Evolutionary conservation across 2,113 vertebrate species (phyloP), one percentile per base, ranked within the genome.

Genomic region (Pica pica): DNA sequence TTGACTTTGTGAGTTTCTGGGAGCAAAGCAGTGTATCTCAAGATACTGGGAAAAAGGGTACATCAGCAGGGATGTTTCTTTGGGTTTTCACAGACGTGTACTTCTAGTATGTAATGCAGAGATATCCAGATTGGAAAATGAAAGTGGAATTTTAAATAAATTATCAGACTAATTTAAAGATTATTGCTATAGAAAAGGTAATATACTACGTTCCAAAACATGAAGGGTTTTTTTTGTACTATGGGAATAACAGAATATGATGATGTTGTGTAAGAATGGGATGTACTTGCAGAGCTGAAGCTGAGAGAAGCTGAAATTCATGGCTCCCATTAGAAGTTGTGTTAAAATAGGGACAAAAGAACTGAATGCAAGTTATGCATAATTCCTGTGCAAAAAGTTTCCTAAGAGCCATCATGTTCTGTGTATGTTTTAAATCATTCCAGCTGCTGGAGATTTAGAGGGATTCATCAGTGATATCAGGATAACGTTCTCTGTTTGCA

Each of bases 181-280:
- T n/a, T 3, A 10, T 59, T 64, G 16, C 11, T 42, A 2, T 16
- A 60, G 6, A 46, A 44, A 77, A 80, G 4, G 42, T 18, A 24
- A 74, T 37, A 41, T 52, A 5, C 5, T 27, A 27, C 16, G 19
- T 57, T 73, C 21, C 30, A 24, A 73, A 77, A 4, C 46, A 73
- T 11, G 13, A 83, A 44, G 3, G 12, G 10, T 39, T 18, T 4
- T 57, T 7, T 24, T 78, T 81, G 8, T 70, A 57, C 28, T 26
- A 33, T 18, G 7, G 23, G 7, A 60, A 28, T 70, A 65, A 42
- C 13, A 70, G 12, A 42, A n/a, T 41, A 39, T 5, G 6, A 16
- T 17, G 10, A 28, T 0, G 0, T 26, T 1, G 0, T 19, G 31
- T 63, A 24, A 53, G 39, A 57, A 79, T 10, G 12, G 6, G 10